Base-by-base conservation (phyloP, 37 sponge, comb jelly and placozoan genomes). In the Haliclona indistincta region DNA sequence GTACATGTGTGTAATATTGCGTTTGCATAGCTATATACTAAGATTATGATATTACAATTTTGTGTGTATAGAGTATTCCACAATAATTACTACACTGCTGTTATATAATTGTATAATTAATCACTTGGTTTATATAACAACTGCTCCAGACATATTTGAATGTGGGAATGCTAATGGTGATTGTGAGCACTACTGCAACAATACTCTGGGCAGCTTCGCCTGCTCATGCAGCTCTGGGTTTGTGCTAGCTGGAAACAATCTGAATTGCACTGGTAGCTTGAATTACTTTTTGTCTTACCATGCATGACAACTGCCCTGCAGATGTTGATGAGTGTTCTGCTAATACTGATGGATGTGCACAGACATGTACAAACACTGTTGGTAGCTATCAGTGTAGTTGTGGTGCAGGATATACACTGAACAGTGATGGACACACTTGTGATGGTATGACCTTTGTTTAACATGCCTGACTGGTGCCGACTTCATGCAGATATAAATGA, bases 221-320 rank as follows among this genome's bases (percentile, higher is more conserved):
- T 60, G 62, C 33, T 29, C 62, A 10, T 60, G 62, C 7, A 5
- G 11, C 10, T 29, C 11, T 33, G 33, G 62, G 30, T 33, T 11
- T 60, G 26, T 60, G 30, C 62, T 60, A 17, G 33, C 30, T 60
- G 62, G 13, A 3, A 55, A 34, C 37, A 23, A 36, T 34, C 2
- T 72, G 36, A 72, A 72, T 56, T 72, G 73, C 73, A 55, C 32
- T 66, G 78, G 78, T 77, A 77, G n/a, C n/a, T n/a, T n/a, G 22
- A 23, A 47, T 17, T 47, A 47, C 51, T 17, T 17, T 17, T 47
- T 47, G 51, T 47, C 10, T 47, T 47, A 15, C 15, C 15, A n/a
- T n/a, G n/a, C n/a, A n/a, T 47, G 51, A 15, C 15, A 17, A 47
- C 13, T 47, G 49, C 13, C 8, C 13, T 47, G 49, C 13, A 47